phyloP scores from a whole-genome alignment of 2,888 invertebrate species.

The Trichopria drosophilae region DNA sequence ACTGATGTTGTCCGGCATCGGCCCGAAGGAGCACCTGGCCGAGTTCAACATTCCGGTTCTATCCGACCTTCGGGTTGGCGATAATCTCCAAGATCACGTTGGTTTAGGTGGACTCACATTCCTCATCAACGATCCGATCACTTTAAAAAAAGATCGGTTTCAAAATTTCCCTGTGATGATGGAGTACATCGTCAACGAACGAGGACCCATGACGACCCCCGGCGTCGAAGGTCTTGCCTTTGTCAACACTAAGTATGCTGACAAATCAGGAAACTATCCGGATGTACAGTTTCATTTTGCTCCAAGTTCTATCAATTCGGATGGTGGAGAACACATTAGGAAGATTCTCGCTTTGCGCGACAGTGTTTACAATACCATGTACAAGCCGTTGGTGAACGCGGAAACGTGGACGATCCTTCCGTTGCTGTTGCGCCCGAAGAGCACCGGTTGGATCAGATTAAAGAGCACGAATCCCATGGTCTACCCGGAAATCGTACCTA shows the following conservation, averaged over 20 bases:
- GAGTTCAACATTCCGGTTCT: constrained; percentile 74
- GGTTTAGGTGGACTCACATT: constrained; percentile 85
- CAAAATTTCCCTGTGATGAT: constrained; percentile 76
- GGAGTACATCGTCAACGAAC: constrained; percentile 79
- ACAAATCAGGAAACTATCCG: constrained; percentile 74
- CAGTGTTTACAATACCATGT: constrained; percentile 81
- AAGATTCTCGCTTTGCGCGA: constrained; percentile 77
- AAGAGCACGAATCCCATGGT: constrained; percentile 79
- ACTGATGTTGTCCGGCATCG: constrained; percentile 88
- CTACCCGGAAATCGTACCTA: constrained; percentile 85
- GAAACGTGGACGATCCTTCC: constrained; percentile 87
- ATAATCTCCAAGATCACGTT: constrained; percentile 86
- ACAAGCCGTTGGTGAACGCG: constrained; percentile 75
- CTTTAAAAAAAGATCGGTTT: constrained; percentile 76
- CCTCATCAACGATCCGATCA: constrained; percentile 77
- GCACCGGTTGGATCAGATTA: constrained; percentile 84
- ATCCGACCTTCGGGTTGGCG: constrained; percentile 76
- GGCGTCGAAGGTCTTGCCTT: constrained; percentile 88
- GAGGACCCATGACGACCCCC: constrained; percentile 79
- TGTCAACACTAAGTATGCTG: constrained; percentile 85
- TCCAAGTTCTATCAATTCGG: constrained; percentile 82
- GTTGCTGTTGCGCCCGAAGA: constrained; percentile 79
- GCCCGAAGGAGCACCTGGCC: constrained; percentile 75
- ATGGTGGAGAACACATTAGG: constrained; percentile 77
- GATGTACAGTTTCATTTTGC: constrained; percentile 88